Evolutionary conservation across 1,140 invertebrate species (phyloP), one percentile per base, ranked within the genome.

Genomic region (Cydia fagiglandana): DNA sequence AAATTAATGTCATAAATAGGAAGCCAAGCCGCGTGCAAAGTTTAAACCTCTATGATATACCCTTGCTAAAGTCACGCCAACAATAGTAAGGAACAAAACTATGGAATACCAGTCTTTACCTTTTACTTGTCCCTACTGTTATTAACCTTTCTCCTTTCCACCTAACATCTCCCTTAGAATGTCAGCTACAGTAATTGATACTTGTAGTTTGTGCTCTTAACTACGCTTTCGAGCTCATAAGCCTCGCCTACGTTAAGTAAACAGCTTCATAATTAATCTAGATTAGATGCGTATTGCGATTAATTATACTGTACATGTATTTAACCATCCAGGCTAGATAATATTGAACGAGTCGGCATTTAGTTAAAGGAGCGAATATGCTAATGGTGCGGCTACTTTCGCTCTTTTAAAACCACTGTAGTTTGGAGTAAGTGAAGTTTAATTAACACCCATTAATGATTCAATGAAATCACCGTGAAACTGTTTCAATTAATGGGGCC

Each of bases 141-240:
- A 70, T 70, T 70, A 70, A 70, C 66, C 66, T 70, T 70, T 70
- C 66, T 70, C 66, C 66, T 70, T 41, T 70, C 66, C 66, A 70
- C 30, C 20, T 70, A 70, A 70, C 66, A 38, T 70, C 66, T 70
- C 38, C 66, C 66, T 70, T 20, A 70, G 66, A 70, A 70, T 70
- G 66, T 45, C 34, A 70, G 66, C 34, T 70, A 7, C 56, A 61
- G 15, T 20, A 20, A 61, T 13, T 47, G 45, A 61, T n/a, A 24
- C 56, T 61, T 61, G 56, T 61, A 61, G 56, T 61, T 24, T 61
- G 17, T 61, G 56, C 9, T 61, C 53, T 61, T 61, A 61, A 61
- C 56, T 61, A 61, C 20, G n/a, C 56, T 61, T 61, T 61, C 56
- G 10, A 20, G 56, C 56, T 61, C 56, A 61, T 61, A 61, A 61